Evolutionary conservation across 1,140 invertebrate species (phyloP).

Genomic region (Littorina saxatilis): DNA sequence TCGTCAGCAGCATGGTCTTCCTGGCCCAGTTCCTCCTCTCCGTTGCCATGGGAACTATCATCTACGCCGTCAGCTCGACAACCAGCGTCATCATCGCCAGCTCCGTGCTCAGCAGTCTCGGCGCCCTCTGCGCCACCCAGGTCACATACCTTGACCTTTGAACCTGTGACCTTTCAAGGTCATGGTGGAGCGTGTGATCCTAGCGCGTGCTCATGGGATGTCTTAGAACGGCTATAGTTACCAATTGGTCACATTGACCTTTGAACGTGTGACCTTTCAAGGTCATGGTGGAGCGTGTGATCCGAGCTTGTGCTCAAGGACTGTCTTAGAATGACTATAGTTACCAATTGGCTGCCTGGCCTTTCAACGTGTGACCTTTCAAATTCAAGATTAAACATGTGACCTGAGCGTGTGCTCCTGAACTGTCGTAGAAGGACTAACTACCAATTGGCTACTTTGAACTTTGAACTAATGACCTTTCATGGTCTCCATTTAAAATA

Average conservation of each 20-base stretch:
- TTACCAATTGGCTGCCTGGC: background rate
- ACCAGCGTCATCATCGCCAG: conserved; percentile 88
- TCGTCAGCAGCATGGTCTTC: conserved; percentile 96
- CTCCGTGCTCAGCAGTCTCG: conserved; percentile 87
- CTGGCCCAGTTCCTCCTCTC: conserved; percentile 94
- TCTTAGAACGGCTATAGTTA: background rate
- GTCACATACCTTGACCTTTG: conserved; percentile 83
- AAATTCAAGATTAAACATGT: no score
- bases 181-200: background rate
- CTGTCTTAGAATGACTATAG: background rate
- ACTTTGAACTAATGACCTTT: no score
- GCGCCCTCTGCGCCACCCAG: conserved; percentile 88
- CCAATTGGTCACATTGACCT: background rate
- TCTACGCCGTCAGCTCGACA: conserved; percentile 86
- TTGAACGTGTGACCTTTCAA: background rate
- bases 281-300: background rate
- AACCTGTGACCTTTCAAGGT: background rate
- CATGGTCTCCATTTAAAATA: no score
- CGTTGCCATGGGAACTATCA: conserved; percentile 89
- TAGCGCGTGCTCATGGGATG: background rate
- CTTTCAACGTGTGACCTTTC: background rate
- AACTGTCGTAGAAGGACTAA: no score
- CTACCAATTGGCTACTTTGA: no score
- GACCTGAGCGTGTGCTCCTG: no score
- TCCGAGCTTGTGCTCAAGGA: background rate